Evolutionary conservation across 1,140 invertebrate species (phyloP), one percentile per base, ranked within the genome.

Genomic region (Dendrolimus kikuchii): DNA sequence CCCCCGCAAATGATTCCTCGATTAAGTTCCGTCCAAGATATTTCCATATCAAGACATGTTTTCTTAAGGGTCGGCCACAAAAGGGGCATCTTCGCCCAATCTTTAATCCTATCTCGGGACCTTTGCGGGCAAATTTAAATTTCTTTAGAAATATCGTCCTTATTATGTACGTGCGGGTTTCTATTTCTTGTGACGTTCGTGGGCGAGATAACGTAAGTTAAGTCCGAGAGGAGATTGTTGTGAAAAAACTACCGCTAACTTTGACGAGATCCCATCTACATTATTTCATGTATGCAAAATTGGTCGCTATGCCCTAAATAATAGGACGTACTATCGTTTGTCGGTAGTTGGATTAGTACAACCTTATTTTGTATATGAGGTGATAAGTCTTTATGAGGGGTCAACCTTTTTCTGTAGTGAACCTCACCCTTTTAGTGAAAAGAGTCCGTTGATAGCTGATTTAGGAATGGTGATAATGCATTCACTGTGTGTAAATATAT

Each of bases 301-400:
- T 84, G 71, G 71, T 65, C 81, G 72, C 56, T 84, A 76, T 48
- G 10, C 23, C 43, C 50, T 47, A n/a, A 38, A 36, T 43, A 52
- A 55, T 69, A 79, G 71, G 69, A 71, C 64, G 46, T 51, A 46
- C 62, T 74, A 60, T 83, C 46, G 67, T 48, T 51, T 59, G 66
- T 7, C 49, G 48, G 57, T 48, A 63, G 57, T 54, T 23, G 77
- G 80, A 86, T 86, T 84, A 84, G 77, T 80, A 78, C 54, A 77
- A 78, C 81, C 77, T 86, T 86, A 83, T 84, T 86, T 83, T 86
- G 83, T 86, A 81, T 85, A 85, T 81, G 80, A 83, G 79, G 81
- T 85, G 80, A 86, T 86, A 86, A 85, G 83, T 86, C 83, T 86
- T 86, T 86, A 86, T 86, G 83, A 86, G 79, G 83, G 83, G 83